Conservation (phyloP, 1,140 invertebrate genomes). For the Cecropterus lyciades region DNA sequence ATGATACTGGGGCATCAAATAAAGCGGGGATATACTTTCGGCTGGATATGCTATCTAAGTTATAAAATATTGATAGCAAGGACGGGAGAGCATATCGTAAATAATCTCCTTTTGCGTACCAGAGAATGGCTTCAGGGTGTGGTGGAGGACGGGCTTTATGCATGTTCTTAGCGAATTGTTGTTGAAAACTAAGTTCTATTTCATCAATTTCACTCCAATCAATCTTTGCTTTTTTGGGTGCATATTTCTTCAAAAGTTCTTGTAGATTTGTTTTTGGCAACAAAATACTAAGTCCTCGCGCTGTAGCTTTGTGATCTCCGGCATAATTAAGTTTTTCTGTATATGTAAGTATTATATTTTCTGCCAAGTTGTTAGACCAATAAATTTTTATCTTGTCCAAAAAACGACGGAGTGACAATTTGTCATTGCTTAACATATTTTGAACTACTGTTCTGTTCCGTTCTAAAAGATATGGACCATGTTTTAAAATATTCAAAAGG, state of each 20-base stretch:
- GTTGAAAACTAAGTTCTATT: conserved; percentile 47
- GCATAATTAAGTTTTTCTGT: conserved; percentile 38
- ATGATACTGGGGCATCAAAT: conserved; percentile 56
- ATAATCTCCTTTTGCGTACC: conserved; percentile 66
- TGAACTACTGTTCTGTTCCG: conserved; percentile 42
- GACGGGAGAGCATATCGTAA: conserved; percentile 59
- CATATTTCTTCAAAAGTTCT: conserved; percentile 52
- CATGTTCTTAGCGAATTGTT: conserved; percentile 63
- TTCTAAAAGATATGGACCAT: conserved; percentile 54
- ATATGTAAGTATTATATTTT: conserved; percentile 47
- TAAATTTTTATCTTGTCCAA: conserved; percentile 61
- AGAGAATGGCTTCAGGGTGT: conserved; percentile 47
- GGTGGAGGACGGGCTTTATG: conserved; percentile 59
- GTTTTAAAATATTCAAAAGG: conserved; percentile 66
- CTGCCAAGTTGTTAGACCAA: conserved; percentile 52
- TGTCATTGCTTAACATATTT: conserved; percentile 41
- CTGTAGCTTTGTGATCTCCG: conserved; percentile 46
- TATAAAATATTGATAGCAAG: conserved; percentile 61
- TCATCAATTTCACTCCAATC: conserved; percentile 51
- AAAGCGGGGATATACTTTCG: conserved; percentile 51
- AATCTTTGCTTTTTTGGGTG: conserved; percentile 52
- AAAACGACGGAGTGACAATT: conserved; percentile 42
- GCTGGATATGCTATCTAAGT: conserved; percentile 45
- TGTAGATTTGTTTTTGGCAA: conserved; percentile 43
- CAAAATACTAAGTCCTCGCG: conserved; percentile 50